Conservation (phyloP, 1,140 invertebrate genomes). For the Chlorops oryzae region DNA sequence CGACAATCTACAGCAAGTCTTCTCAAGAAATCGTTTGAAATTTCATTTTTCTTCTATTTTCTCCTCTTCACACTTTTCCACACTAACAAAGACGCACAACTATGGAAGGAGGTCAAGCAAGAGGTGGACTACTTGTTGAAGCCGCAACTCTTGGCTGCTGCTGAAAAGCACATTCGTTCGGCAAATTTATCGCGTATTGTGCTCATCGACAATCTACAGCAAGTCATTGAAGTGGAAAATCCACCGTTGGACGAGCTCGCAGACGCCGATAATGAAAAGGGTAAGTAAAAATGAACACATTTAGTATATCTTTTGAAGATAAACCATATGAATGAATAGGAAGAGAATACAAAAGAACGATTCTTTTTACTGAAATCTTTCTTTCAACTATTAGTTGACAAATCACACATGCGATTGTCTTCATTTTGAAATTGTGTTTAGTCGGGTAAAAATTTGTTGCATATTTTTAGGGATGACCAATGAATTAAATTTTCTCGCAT, state of each 20-base stretch:
- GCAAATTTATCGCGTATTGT: conserved; percentile 60
- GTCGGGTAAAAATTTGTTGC: no score
- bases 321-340: no score
- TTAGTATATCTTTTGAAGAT: no score
- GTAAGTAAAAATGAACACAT: conserved; percentile 54
- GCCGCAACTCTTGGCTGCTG: conserved; percentile 51
- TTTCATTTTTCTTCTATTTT: conserved; percentile 8
- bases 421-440: no score
- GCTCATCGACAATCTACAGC: conserved; percentile 67
- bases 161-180: conserved; percentile 50
- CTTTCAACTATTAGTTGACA: no score
- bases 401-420: no score
- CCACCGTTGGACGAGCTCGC: conserved; percentile 59
- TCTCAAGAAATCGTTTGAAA: no score
- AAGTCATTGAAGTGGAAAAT: conserved; percentile 71
- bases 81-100: conserved; percentile 54
- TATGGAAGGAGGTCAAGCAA: conserved; percentile 63
- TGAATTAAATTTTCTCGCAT: no score
- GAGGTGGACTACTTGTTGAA: conserved; percentile 63
- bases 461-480: no score
- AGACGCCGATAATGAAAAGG: conserved; percentile 64
- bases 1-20: conserved; percentile 66
- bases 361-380: no score
- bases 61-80: conserved; percentile 7
- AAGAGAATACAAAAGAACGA: no score